phyloP scores from a whole-genome alignment of 2,888 invertebrate species.

The Camptogramma bilineatum region DNA sequence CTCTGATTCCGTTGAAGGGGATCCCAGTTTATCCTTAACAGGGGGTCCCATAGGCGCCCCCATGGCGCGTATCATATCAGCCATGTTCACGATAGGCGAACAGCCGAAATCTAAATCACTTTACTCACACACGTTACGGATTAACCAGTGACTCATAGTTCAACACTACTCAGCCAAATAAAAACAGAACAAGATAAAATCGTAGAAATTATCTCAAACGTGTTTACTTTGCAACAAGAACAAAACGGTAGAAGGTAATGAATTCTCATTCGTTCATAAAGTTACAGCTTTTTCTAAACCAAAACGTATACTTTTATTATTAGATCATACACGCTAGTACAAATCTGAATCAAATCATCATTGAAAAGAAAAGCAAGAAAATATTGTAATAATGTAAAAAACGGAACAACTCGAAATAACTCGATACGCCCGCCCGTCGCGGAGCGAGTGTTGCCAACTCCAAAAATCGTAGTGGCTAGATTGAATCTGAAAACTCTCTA shows the following conservation, averaged over 20 bases:
- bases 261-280: conserved; percentile 4
- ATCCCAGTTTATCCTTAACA: conserved; percentile 90
- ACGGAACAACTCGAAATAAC: no score
- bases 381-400: no score
- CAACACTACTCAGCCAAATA: conserved; percentile 44
- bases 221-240: conserved; percentile 67
- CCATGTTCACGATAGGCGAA: conserved; percentile 77
- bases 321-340: neutral
- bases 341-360: neutral
- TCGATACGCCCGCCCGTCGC: no score
- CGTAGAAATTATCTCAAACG: conserved; percentile 54
- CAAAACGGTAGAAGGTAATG: conserved; percentile 38
- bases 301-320: neutral
- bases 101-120: conserved; percentile 29
- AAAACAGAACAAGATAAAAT: conserved; percentile 44
- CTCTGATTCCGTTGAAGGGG: conserved; percentile 94
- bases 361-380: no score
- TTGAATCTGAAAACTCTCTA: no score
- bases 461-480: no score
- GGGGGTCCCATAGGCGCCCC: conserved; percentile 88
- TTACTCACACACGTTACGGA: conserved; percentile 45
- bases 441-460: no score
- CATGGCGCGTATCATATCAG: conserved; percentile 89
- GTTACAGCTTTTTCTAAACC: neutral
- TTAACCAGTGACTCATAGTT: conserved; percentile 67